These are phyloP conservation scores for Dioctria rufipes DNA, from an alignment of 2,888 invertebrate species.

Conservation along the genomic window DNA sequence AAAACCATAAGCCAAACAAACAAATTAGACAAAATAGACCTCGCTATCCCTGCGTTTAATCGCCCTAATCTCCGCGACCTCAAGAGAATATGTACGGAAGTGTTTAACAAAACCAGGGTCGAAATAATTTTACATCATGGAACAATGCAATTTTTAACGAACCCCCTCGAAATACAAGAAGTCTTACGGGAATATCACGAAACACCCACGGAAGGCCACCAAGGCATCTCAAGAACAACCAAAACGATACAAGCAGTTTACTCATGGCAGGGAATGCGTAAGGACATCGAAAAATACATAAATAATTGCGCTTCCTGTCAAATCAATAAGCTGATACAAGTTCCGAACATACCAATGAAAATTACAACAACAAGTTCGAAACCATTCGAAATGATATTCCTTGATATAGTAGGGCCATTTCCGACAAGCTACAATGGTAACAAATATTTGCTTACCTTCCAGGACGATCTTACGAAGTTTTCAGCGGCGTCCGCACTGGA, in stretches of 20 bases:
- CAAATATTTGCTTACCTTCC: constrained; percentile 62
- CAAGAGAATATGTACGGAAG: too few relatives aligned
- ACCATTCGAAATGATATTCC: constrained; percentile 63
- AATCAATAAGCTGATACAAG: constrained; percentile 62
- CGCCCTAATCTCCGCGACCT: too few relatives aligned
- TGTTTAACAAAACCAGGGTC: too few relatives aligned
- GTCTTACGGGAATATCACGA: constrained; percentile 62
- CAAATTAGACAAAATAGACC: too few relatives aligned
- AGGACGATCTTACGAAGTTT: constrained; percentile 63
- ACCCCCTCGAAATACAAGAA: too few relatives aligned
- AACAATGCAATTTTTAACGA: background rate
- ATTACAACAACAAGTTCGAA: constrained; percentile 63
- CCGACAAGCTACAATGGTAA: constrained; percentile 61
- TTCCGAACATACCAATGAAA: constrained; percentile 63
- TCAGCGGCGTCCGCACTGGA: constrained; percentile 61
- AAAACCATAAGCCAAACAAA: too few relatives aligned
- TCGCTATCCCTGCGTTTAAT: too few relatives aligned
- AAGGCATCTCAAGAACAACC: constrained; percentile 32
- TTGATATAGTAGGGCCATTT: constrained; percentile 65
- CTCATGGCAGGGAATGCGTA: too few relatives aligned
- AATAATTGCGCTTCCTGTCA: constrained; percentile 61
- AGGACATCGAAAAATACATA: too few relatives aligned
- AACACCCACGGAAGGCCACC: constrained; percentile 6
- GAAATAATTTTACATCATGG: background rate
- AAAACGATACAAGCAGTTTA: too few relatives aligned